Evolutionary conservation across 1,140 invertebrate genomes (phyloP).

Genomic region (Zaprionus nigranus): DNA sequence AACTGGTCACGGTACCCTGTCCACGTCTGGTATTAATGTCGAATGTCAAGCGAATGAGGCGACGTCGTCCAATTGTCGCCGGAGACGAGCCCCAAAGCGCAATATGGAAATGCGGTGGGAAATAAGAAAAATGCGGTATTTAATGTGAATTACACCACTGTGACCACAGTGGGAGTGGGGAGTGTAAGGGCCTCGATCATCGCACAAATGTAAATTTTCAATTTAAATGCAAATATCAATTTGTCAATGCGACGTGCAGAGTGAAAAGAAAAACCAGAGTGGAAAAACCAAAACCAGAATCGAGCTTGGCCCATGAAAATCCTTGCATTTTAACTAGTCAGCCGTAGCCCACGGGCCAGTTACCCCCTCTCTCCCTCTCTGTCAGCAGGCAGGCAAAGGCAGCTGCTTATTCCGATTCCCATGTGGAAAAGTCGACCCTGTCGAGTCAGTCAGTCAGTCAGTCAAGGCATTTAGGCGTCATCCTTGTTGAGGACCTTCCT

Average conservation of each 20-base stretch:
- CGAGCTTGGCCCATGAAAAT: constrained; percentile 46
- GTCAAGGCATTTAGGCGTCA: constrained; percentile 79
- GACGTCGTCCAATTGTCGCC: constrained; percentile 61
- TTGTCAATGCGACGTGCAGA: constrained; percentile 73
- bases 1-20: background rate
- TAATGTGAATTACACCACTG: constrained; percentile 84
- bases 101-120: constrained; percentile 64
- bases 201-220: constrained; percentile 84
- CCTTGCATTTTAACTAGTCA: constrained; percentile 82
- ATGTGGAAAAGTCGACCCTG: constrained; percentile 52
- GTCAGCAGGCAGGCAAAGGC: constrained; percentile 3
- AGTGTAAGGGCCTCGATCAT: constrained; percentile 54
- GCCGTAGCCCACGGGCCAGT: constrained; percentile 63
- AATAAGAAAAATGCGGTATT: constrained; percentile 84
- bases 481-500: constrained; percentile 27
- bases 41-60: constrained; percentile 76
- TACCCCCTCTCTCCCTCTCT: background rate
- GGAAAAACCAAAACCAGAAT: constrained; percentile 11
- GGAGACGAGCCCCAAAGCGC: background rate
- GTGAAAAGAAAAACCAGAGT: constrained; percentile 1
- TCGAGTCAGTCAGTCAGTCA: constrained; percentile 37
- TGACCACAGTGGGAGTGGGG: constrained; percentile 63
- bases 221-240: constrained; percentile 85
- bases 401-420: constrained; percentile 59
- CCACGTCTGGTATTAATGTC: constrained; percentile 71